Evolutionary conservation across 2,888 invertebrate species (phyloP).

Genomic region (Drosophila mimetica): DNA sequence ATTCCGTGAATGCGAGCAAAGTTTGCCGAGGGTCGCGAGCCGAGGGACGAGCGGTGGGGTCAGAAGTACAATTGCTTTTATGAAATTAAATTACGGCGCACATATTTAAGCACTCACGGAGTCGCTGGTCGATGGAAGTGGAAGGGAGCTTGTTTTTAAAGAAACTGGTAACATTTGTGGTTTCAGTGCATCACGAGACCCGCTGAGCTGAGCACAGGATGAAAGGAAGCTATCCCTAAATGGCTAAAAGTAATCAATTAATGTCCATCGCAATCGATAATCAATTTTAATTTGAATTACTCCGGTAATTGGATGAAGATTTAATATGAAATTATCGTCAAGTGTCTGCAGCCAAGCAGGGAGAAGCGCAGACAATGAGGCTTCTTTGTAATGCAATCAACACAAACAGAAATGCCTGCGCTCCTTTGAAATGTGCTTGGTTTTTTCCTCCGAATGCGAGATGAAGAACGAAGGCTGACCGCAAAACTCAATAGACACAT

Average conservation of each 20-base stretch:
- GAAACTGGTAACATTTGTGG: slow-evolving; percentile 11
- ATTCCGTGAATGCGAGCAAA: slow-evolving; percentile 58
- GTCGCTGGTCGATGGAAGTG: not conserved
- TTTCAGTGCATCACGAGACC: slow-evolving; percentile 38
- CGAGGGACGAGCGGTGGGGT: slow-evolving; percentile 25
- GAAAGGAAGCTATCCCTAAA: slow-evolving; percentile 12
- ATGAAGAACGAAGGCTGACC: slow-evolving; percentile 15
- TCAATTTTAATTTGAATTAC: slow-evolving; percentile 19
- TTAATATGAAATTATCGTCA: slow-evolving; percentile 32
- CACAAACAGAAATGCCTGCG: slow-evolving; percentile 28
- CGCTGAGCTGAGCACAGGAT: not conserved
- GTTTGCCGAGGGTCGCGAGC: slow-evolving; percentile 49
- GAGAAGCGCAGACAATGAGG: slow-evolving; percentile 6
- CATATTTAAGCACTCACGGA: slow-evolving; percentile 62
- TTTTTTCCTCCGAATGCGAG: slow-evolving; percentile 16
- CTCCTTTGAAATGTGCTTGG: slow-evolving; percentile 2
- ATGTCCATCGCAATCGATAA: slow-evolving; percentile 27
- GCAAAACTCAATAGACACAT: slow-evolving; percentile 38
- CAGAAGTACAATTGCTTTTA: slow-evolving; percentile 75
- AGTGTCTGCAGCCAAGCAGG: slow-evolving; percentile 9
- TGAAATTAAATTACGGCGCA: slow-evolving; percentile 76
- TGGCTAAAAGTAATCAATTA: slow-evolving; percentile 42
- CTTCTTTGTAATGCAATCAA: slow-evolving; percentile 41
- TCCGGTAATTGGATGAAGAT: slow-evolving; percentile 26
- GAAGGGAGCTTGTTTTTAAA: slow-evolving; percentile 8